Evolutionary conservation across 53 echinoderm and acorn worm species (phyloP).

Genomic region (Holothuria scabra): DNA sequence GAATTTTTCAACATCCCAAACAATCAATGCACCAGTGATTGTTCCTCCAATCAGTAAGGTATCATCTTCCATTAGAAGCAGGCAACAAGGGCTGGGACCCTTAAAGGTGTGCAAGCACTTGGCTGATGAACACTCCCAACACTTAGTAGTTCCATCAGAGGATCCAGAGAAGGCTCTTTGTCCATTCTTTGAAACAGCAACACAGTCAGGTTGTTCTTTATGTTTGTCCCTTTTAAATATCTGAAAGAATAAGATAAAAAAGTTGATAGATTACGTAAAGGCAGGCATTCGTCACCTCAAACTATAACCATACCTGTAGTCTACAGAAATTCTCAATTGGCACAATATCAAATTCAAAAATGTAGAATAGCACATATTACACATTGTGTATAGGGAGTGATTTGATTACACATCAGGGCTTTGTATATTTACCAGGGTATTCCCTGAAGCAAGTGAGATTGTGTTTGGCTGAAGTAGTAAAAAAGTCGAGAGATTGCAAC

Average conservation of each 20-base stretch:
- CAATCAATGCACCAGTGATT: conserved; percentile 59
- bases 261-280: background rate
- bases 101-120: conserved; percentile 24
- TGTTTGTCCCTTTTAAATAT: conserved; percentile 72
- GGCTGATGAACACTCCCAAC: conserved; percentile 32
- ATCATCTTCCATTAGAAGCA: conserved; percentile 43
- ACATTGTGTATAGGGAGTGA: too few species aligned
- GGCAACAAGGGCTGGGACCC: background rate
- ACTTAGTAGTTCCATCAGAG: conserved; percentile 46
- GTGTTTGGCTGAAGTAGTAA: too few species aligned
- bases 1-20: conserved; percentile 59
- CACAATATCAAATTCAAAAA: too few species aligned
- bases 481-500: too few species aligned
- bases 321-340: too few species aligned
- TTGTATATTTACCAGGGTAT: too few species aligned
- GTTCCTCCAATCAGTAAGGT: conserved; percentile 55
- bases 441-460: too few species aligned
- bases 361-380: too few species aligned
- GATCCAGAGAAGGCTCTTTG: conserved; percentile 51
- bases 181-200: conserved; percentile 48
- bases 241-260: conserved; percentile 39
- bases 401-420: too few species aligned
- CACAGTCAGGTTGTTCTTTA: conserved; percentile 48
- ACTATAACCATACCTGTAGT: background rate
- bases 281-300: too few species aligned